phyloP scores from a whole-genome alignment of 2,113 vertebrate genomes.

The Pongo abelii region DNA sequence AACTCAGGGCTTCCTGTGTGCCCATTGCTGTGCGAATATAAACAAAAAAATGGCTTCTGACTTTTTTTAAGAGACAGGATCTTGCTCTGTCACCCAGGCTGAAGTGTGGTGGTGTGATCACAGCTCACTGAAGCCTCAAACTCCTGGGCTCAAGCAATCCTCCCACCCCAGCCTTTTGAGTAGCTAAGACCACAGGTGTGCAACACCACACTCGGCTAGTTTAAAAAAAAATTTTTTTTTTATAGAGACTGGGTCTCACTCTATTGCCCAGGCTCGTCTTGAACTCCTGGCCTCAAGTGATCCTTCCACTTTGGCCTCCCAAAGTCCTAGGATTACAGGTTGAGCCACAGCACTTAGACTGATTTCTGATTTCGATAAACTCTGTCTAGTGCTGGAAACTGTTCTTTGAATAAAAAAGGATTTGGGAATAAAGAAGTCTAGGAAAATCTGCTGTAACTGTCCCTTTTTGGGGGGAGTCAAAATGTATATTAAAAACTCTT shows the following conservation, averaged over 20 bases:
- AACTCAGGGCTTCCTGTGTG: neutral
- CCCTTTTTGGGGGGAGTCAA: neutral
- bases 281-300: neutral
- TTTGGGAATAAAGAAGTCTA: neutral
- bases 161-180: neutral
- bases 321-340: neutral
- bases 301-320: neutral
- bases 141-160: neutral
- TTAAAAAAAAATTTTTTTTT: neutral
- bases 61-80: neutral
- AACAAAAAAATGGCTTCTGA: neutral
- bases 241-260: neutral
- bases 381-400: neutral
- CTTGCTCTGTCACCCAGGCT: neutral
- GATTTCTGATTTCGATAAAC: neutral
- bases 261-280: neutral
- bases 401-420: neutral
- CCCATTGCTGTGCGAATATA: neutral
- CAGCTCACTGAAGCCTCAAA: neutral
- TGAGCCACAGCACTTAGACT: neutral
- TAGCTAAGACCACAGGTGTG: neutral
- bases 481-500: neutral
- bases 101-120: neutral
- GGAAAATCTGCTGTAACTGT: neutral
- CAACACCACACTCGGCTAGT: neutral